Conservation (phyloP, 2,113 vertebrate species). For the Grammomys dolichurus region DNA sequence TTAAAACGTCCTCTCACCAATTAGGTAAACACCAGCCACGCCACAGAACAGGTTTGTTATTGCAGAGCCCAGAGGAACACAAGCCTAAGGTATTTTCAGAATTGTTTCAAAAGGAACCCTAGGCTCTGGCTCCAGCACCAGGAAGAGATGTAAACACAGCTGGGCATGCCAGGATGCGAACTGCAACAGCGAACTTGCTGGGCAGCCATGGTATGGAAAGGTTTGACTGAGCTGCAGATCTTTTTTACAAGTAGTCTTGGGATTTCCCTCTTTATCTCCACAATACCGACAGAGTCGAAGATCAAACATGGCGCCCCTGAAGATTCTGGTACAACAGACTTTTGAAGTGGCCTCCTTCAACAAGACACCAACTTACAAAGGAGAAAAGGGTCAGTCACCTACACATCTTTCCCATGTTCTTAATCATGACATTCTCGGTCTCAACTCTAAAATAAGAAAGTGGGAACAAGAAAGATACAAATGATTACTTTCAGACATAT, state of each 20-base stretch:
- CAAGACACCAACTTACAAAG: not conserved
- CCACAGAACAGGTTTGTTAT: conserved; percentile 74
- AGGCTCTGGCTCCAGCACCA: conserved; percentile 69
- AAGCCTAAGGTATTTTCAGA: conserved; percentile 77
- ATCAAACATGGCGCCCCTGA: not conserved
- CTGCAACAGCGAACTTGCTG: not conserved
- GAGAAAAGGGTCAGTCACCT: not conserved
- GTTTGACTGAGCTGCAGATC: not conserved
- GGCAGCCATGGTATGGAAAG: not conserved
- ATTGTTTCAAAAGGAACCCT: conserved; percentile 80
- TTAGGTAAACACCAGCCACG: conserved; percentile 81
- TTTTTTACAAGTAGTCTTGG: not conserved
- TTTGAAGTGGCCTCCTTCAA: not conserved
- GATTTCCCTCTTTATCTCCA: not conserved
- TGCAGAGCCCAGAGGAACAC: conserved; percentile 76
- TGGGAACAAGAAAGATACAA: not conserved
- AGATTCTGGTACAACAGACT: not conserved
- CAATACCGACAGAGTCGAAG: not conserved
- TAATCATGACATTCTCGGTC: not conserved
- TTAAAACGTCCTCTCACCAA: conserved; percentile 81
- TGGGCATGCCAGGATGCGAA: conserved; percentile 64
- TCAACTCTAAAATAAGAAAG: not conserved
- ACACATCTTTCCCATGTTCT: not conserved
- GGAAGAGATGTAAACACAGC: conserved; percentile 73
- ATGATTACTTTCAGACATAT: not conserved